Base-by-base conservation (phyloP, 1,140 invertebrate species). In the Venustaconcha ellipsiformis region DNA sequence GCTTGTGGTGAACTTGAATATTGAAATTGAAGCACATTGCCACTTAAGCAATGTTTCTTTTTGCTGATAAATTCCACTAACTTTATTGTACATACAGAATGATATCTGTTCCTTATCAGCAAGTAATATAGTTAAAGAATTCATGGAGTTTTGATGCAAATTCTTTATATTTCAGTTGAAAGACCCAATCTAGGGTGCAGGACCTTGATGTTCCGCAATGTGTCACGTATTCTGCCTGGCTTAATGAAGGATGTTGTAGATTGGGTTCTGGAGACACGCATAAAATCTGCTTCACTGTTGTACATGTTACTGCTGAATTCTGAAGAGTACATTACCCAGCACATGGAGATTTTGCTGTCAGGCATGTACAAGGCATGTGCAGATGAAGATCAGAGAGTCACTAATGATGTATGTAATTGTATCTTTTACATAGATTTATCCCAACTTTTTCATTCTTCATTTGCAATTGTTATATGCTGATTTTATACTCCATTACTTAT, bases 151-250 rank as follows among this genome's bases (percentile, higher is more conserved):
- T 48, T 48, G 37, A 48, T 11, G 6, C 37, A 48, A 48, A 48
- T 48, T 48, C 23, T 67, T 64, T 78, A 72, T 56, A 66, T 84
- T 76, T 64, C 80, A 94, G 93, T 94, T 63, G 89, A 91, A 68
- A 91, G 94, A 59, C 94, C 94, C 15, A 94, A 94, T 80, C 88
- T 95, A 18, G 95, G 95, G 17, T 96, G 95, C 86, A 91, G 95
- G 8, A 91, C 91, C 5, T 88, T 96, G 78, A 92, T 94, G 6
- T 93, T 94, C 80, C 92, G 93, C 80, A 92, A 94, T 82, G 86
- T 94, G 48, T 91, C 92, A 26, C 94, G 94, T 85, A 91, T 96
- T 26, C 81, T 95, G 8, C 90, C 91, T 63, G 93, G 92, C 13
- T 91, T 96, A 65, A 85, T 91, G n/a, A 88, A 89, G 6, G 95